Base-by-base conservation (phyloP, 2,113 vertebrate species). In the Entelurus aequoreus region DNA sequence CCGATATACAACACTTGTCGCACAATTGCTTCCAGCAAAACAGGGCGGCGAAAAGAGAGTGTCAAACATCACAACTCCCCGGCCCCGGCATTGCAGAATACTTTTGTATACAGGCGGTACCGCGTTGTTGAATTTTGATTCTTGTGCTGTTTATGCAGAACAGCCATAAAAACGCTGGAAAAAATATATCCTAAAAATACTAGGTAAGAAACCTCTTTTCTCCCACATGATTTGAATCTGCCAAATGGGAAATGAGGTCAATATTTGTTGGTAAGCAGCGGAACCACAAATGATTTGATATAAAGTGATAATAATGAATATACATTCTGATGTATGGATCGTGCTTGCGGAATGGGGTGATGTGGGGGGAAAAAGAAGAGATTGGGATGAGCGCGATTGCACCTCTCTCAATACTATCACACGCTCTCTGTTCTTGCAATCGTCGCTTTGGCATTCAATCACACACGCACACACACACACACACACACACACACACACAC, bases 381-480 rank as follows among this genome's bases (percentile, higher is more conserved):
- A 10, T 2, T 11, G 65, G 76, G 70, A 79, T 69, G 76, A 81
- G 82, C 50, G 6, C 47, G 21, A 48, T 68, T 78, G 69, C 55
- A 53, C 69, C 74, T 81, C 72, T 68, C 66, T 69, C 44, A 28
- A 28, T 40, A 57, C 40, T 44, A 40, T 44, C 28, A 6, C 19
- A 12, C 50, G 72, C 64, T 56, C 63, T 72, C 68, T 70, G 57
- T 71, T 74, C 74, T 74, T 74, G 80, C 72, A 83, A 83, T 81
- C 75, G 66, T 61, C 16, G 6, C 69, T 75, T 75, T 77, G 71
- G 53, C 71, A 74, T 75, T 78, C 66, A 77, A 72, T 71, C 71
- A 59, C 64, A 54, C 63, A 55, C 69, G 60, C 65, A 35, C 19
- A 21, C 36, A 11, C 47, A 46, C 59, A 60, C 65, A 54, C 48